phyloP scores from a whole-genome alignment of 2,888 invertebrate genomes.

The Mycalesis mineus region DNA sequence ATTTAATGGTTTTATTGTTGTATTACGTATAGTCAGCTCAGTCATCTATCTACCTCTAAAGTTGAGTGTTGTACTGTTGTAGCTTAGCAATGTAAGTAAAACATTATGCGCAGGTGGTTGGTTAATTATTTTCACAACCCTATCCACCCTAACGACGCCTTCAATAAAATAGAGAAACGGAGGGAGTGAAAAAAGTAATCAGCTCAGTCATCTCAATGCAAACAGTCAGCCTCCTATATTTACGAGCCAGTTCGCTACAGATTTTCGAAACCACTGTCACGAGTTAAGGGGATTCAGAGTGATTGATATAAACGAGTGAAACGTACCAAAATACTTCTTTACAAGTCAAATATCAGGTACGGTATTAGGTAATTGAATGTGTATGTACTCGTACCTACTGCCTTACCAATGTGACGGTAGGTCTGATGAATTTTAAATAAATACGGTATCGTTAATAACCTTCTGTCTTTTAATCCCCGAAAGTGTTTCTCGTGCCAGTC shows the following conservation, averaged over 20 bases:
- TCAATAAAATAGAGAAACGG: slow-evolving; percentile 40
- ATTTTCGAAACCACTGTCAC: slow-evolving; percentile 16
- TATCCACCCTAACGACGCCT: slow-evolving; percentile 36
- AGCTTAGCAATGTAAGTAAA: too few species aligned
- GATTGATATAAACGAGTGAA: slow-evolving; percentile 15
- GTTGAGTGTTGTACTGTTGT: too few species aligned
- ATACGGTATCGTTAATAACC: too few species aligned
- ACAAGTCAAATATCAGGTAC: not conserved
- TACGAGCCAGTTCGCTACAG: slow-evolving; percentile 22
- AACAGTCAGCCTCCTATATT: slow-evolving; percentile 34
- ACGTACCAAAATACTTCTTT: not conserved
- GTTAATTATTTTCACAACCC: slow-evolving; percentile 32
- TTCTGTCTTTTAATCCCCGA: too few species aligned
- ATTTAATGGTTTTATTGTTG: too few species aligned
- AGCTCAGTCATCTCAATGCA: slow-evolving; percentile 40
- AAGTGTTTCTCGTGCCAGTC: too few species aligned
- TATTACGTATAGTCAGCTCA: too few species aligned
- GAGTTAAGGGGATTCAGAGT: slow-evolving; percentile 9
- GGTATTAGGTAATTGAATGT: not conserved
- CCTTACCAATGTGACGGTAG: too few species aligned
- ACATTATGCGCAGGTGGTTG: too few species aligned
- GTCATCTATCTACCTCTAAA: too few species aligned
- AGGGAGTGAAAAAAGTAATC: slow-evolving; percentile 44
- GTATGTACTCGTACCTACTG: not conserved
- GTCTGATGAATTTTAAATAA: too few species aligned